These are phyloP conservation scores for Drosophila neutralis DNA, from an alignment of 2,888 invertebrate species.

Conservation along the genomic window DNA sequence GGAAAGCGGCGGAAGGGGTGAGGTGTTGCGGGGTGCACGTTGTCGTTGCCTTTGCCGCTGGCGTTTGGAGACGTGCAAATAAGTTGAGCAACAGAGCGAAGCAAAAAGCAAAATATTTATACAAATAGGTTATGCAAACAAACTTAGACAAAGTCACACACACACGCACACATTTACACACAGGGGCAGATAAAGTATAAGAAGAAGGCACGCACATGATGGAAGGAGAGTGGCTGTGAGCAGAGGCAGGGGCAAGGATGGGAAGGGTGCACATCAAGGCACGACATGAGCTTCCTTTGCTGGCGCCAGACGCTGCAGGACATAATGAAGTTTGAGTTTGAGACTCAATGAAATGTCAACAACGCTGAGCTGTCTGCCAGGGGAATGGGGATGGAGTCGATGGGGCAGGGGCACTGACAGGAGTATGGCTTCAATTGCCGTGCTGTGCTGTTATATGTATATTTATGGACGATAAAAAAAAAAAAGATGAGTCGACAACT, in stretches of 20 bases:
- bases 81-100: conserved; percentile 73
- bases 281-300: conserved; percentile 64
- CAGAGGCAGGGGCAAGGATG: background rate
- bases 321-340: conserved; percentile 80
- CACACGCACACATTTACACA: conserved; percentile 5
- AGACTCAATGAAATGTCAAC: conserved; percentile 81
- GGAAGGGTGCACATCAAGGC: conserved; percentile 23
- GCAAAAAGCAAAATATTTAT: conserved; percentile 79
- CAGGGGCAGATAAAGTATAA: conserved; percentile 26
- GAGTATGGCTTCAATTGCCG: conserved; percentile 52
- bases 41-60: conserved; percentile 34
- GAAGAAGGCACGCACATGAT: conserved; percentile 27
- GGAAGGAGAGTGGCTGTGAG: background rate
- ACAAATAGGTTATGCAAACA: conserved; percentile 81
- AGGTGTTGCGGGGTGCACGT: conserved; percentile 8
- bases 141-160: conserved; percentile 73
- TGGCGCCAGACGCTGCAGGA: conserved; percentile 78
- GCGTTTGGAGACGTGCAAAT: conserved; percentile 65
- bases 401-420: background rate
- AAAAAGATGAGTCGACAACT: conserved; percentile 11
- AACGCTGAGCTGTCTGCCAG: conserved; percentile 43
- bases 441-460: conserved; percentile 11
- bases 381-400: background rate
- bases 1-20: conserved; percentile 8
- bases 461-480: conserved; percentile 6